phyloP scores from a whole-genome alignment of 1,140 invertebrate species.

The Cotesia glomerata region DNA sequence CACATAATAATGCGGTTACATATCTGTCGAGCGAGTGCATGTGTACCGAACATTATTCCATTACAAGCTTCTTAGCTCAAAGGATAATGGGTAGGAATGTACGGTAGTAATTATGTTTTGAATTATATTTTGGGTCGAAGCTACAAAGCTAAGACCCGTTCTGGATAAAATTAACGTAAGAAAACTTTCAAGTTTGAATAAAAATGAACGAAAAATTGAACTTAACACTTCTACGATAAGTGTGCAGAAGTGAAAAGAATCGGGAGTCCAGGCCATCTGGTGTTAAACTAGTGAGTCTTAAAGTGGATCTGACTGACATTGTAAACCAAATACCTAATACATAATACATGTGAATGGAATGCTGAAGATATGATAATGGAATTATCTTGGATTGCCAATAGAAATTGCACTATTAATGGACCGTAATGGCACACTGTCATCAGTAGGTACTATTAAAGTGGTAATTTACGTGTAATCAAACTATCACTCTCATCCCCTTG shows the following conservation, averaged over 20 bases:
- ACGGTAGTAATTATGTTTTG: neutral
- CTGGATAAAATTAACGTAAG: conserved; percentile 53
- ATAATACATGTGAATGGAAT: neutral
- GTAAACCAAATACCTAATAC: neutral
- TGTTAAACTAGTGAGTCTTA: neutral
- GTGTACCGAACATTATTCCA: too few species aligned
- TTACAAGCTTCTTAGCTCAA: too few species aligned
- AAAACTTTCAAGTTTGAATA: conserved; percentile 38
- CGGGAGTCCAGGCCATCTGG: neutral
- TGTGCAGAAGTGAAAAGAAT: neutral
- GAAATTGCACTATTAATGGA: neutral
- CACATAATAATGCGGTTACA: too few species aligned
- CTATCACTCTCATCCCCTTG: neutral
- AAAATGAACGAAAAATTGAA: neutral
- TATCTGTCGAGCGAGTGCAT: too few species aligned
- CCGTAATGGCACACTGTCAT: neutral
- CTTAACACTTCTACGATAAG: neutral
- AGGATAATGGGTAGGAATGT: neutral
- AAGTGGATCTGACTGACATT: neutral
- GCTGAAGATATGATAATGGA: neutral
- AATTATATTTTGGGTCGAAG: conserved; percentile 37
- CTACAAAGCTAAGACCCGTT: conserved; percentile 46
- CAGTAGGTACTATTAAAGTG: neutral
- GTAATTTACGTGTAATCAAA: conserved; percentile 6
- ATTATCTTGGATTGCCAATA: neutral